A percentile compares a stretch with the other conserved stretches of the same genome.
Evolutionary conservation across 2,113 vertebrate species (phyloP).

Genomic region (pig (Sus scrofa)): DNA sequence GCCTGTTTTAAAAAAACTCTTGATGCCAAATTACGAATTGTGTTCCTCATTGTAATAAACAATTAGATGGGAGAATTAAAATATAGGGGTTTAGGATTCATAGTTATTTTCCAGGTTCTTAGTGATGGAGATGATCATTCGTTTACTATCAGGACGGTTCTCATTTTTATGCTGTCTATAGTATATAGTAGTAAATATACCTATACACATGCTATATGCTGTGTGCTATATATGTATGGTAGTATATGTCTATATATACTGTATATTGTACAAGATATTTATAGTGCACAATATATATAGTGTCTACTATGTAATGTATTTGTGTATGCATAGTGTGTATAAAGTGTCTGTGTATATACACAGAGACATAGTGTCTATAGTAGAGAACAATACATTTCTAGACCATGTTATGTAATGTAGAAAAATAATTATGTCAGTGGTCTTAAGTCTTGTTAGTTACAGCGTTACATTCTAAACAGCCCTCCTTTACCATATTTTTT

Average conservation of each 20-base stretch:
- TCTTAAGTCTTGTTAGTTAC: not conserved
- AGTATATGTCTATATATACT: not conserved
- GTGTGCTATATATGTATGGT: not conserved
- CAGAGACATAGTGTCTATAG: not conserved
- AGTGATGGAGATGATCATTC: not conserved
- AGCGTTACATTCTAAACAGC: not conserved
- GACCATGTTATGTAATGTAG: not conserved
- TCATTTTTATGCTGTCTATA: constrained; percentile 1
- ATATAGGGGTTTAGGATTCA: not conserved
- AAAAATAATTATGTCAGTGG: not conserved
- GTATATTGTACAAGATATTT: not conserved
- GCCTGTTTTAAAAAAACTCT: constrained; percentile 25
- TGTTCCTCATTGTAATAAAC: not conserved
- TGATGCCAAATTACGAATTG: constrained; percentile 43
- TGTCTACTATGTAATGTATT: not conserved
- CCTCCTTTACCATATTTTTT: constrained; percentile 17
- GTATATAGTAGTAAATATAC: not conserved
- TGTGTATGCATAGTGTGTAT: not conserved
- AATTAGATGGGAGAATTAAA: constrained; percentile 44
- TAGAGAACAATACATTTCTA: constrained; percentile 14
- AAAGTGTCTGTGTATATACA: fast-evolving
- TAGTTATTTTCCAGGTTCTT: not conserved
- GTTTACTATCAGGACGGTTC: constrained; percentile 32
- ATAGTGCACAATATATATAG: not conserved
- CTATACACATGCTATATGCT: not conserved